These are phyloP conservation scores for Pemphredon lugubris DNA, from an alignment of 2,888 invertebrate species.

Conservation along the genomic window DNA sequence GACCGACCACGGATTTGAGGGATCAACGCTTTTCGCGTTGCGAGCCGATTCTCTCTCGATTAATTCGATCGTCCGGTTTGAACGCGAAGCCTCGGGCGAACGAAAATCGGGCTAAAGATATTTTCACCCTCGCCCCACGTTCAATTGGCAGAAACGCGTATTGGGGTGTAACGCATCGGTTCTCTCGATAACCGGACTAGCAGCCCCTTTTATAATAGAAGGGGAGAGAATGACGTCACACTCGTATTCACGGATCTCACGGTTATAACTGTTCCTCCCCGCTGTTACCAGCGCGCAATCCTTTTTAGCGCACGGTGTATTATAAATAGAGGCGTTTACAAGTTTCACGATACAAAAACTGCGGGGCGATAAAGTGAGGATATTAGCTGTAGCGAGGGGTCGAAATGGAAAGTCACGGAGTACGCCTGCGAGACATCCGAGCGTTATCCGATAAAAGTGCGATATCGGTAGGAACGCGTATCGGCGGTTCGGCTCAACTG, in stretches of 20 bases:
- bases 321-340: slow-evolving; percentile 23
- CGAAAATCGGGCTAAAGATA: slow-evolving; percentile 42
- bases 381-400: no score
- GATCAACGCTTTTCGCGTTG: background rate
- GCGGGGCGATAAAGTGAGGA: no score
- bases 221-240: slow-evolving; percentile 53
- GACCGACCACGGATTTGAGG: background rate
- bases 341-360: background rate
- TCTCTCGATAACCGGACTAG: slow-evolving; percentile 47
- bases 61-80: no score
- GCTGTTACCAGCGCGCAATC: no score
- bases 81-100: no score
- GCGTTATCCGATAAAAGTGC: no score
- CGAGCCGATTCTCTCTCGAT: background rate
- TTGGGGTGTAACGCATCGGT: slow-evolving; percentile 39
- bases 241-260: slow-evolving; percentile 21
- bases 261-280: slow-evolving; percentile 11
- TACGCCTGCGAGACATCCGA: no score
- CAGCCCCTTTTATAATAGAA: slow-evolving; percentile 47
- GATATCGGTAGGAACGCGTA: no score
- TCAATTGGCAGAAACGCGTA: slow-evolving; percentile 44
- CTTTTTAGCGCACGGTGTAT: no score
- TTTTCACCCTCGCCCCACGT: slow-evolving; percentile 44
- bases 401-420: no score
- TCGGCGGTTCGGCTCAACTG: no score